Base-by-base conservation (phyloP, 35 echinoderm and acorn worm genomes). In the Stichopus chloronotus region DNA sequence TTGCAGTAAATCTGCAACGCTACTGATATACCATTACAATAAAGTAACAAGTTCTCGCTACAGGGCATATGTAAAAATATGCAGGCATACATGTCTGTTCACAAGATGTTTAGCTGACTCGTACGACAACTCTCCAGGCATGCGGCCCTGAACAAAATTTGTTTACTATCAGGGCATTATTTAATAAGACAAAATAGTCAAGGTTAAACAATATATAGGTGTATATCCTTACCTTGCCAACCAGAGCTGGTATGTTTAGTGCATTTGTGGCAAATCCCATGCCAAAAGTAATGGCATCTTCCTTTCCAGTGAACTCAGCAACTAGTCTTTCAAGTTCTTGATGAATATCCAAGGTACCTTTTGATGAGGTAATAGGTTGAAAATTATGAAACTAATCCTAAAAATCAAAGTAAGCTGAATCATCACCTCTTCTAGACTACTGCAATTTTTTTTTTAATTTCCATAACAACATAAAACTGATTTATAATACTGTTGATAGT, bases 241-340 rank as follows among this genome's bases (percentile, higher is more conserved):
- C 85, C 19, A 99, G 92, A 72, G 93, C 81, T 9, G 95, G 95
- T 78, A 96, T 99, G 83, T 96, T 96, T 20, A 99, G 88, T 11
- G 97, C 92, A 92, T 99, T 99, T 52, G 97, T 99, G 7, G 97
- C 97, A 72, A 96, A 99, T 25, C 97, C 97, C 97, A 99, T 99
- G 22, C 95, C 97, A 93, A 99, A 99, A 10, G 97, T 95, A 22
- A 99, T 92, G 9, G 97, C 95, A 87, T 94, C 93, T 61, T 99
- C 97, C 52, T 96, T 71, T 21, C 97, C 97, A 56, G 90, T 79
- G 69, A 96, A 99, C 21, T 95, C 88, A 19, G 97, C 94, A 16
- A 96, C 90, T 17, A 96, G 82, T 22, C 63, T 91, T 77, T 98
- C 97, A n/a, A 99, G 89, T 76, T 99, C 94, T 20, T 92, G 65